A percentile compares a stretch with the other conserved stretches of the same genome.
phyloP scores from a whole-genome alignment of 2,888 invertebrate species.

The Melitaea athalia region DNA sequence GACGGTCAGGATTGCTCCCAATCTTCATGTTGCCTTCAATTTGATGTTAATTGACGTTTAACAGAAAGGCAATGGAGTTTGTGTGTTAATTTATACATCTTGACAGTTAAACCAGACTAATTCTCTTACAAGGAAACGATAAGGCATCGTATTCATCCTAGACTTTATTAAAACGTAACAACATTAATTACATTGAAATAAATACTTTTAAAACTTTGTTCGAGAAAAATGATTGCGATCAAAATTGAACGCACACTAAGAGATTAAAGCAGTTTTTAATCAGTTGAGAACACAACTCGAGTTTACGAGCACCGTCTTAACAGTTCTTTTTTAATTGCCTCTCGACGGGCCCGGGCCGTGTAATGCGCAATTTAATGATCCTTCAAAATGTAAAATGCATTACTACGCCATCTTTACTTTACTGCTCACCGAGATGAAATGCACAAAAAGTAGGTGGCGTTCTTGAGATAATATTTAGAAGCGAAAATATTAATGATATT shows the following conservation, averaged over 20 bases:
- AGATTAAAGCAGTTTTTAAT: constrained; percentile 76
- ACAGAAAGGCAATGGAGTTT: constrained; percentile 69
- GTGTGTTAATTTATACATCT: constrained; percentile 73
- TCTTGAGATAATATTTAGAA: constrained; percentile 6
- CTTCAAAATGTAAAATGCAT: constrained; percentile 80
- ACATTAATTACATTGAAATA: constrained; percentile 15
- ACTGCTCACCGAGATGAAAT: constrained; percentile 60
- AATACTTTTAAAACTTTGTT: constrained; percentile 52
- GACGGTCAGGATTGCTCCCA: constrained; percentile 42
- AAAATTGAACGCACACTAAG: constrained; percentile 60
- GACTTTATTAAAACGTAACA: background rate
- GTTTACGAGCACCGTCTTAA: constrained; percentile 76
- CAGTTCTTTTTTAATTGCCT: constrained; percentile 79
- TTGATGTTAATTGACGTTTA: constrained; percentile 72
- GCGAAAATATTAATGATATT: constrained; percentile 7
- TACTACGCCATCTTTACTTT: constrained; percentile 76
- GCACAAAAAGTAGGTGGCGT: constrained; percentile 35
- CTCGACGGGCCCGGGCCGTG: constrained; percentile 67
- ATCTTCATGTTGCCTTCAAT: constrained; percentile 52
- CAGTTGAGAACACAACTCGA: constrained; percentile 76
- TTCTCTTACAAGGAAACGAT: background rate
- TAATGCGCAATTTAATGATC: constrained; percentile 79
- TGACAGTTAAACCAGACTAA: constrained; percentile 50
- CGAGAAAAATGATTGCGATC: constrained; percentile 61
- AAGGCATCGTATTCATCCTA: constrained; percentile 31